A percentile compares a stretch with the other conserved stretches of the same genome.
Evolutionary conservation across 1,140 invertebrate genomes (phyloP).

Genomic region (Sarcophaga bullata): DNA sequence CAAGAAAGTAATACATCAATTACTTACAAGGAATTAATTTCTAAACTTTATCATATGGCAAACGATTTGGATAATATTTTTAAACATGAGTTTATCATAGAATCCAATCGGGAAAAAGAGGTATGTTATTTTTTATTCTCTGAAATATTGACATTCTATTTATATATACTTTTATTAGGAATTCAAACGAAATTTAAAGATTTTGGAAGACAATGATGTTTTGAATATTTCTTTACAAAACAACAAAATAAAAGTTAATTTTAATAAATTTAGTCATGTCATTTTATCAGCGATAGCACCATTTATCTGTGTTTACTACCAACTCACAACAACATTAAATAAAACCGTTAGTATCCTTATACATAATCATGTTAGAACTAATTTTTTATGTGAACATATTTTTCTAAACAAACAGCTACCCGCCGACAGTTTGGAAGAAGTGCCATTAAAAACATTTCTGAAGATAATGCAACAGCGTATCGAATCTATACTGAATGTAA

Average conservation of each 20-base stretch:
- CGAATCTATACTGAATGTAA: conserved; percentile 62
- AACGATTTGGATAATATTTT: conserved; percentile 56
- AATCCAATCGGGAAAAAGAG: conserved; percentile 63
- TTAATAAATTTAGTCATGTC: conserved; percentile 53
- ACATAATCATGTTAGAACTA: not conserved
- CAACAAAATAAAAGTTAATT: conserved; percentile 52
- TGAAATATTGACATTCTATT: not conserved
- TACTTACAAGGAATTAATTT: not conserved
- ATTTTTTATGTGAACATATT: not conserved
- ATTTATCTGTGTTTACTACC: conserved; percentile 61
- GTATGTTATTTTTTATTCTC: conserved; percentile 52
- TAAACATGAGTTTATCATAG: conserved; percentile 62
- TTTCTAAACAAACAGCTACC: not conserved
- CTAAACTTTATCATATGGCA: conserved; percentile 47
- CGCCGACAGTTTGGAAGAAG: conserved; percentile 44
- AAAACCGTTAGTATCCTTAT: conserved; percentile 46
- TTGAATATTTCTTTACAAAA: conserved; percentile 30
- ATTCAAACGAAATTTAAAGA: conserved; percentile 40
- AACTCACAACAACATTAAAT: conserved; percentile 56
- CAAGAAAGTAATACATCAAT: conserved; percentile 4
- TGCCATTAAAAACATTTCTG: conserved; percentile 67
- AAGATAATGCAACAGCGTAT: conserved; percentile 67
- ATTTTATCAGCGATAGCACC: conserved; percentile 58
- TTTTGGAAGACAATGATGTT: conserved; percentile 33
- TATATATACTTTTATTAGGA: conserved; percentile 29